Conservation (phyloP, 2,888 invertebrate species). For the Seira ritae region DNA sequence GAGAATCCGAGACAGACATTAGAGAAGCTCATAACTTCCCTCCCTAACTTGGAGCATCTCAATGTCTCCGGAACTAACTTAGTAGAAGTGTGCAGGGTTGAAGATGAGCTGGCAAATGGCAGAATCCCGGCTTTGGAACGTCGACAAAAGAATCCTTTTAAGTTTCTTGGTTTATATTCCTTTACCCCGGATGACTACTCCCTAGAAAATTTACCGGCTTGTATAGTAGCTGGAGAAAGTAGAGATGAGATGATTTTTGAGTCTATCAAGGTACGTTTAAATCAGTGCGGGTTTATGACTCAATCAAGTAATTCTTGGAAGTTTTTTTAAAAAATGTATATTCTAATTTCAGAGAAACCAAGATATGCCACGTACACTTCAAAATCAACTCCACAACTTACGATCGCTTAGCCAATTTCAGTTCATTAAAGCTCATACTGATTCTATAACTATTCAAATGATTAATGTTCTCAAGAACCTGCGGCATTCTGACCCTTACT, state of each 20-base stretch:
- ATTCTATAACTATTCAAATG: no score
- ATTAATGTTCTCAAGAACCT: no score
- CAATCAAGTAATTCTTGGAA: no score
- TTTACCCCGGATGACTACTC: background rate
- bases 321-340: no score
- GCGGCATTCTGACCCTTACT: background rate
- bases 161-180: background rate
- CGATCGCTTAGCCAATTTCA: background rate
- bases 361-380: conserved; percentile 42
- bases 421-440: no score
- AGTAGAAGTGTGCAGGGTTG: background rate
- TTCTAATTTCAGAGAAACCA: conserved; percentile 29
- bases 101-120: no score
- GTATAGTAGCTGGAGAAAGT: background rate
- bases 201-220: background rate
- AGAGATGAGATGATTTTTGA: background rate
- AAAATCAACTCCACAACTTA: conserved; percentile 20
- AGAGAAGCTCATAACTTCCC: background rate
- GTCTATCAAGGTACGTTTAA: conserved; percentile 33
- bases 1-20: conserved; percentile 13
- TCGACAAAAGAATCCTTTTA: background rate
- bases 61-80: conserved; percentile 49
- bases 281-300: background rate
- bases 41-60: conserved; percentile 29
- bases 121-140: background rate